A percentile compares a stretch with the other conserved stretches of the same genome.
Evolutionary conservation across 2,888 invertebrate genomes (phyloP).

Genomic region (Atrina japonica): DNA sequence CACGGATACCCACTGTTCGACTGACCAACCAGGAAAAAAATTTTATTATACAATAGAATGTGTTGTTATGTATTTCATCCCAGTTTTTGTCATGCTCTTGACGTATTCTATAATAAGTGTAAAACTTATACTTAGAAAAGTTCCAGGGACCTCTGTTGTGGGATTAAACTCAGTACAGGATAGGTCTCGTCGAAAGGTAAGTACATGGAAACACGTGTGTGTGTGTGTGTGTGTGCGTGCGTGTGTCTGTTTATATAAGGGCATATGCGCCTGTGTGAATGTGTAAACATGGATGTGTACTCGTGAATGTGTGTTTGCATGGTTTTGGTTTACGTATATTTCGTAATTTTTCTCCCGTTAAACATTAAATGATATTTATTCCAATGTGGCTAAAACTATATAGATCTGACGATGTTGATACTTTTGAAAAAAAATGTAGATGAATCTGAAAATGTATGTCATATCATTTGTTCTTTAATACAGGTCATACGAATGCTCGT

Average conservation of each 20-base stretch:
- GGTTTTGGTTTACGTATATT: too few relatives aligned
- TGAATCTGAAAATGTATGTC: too few relatives aligned
- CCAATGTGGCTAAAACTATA: too few relatives aligned
- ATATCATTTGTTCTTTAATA: conserved; percentile 9
- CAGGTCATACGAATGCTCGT: conserved; percentile 72
- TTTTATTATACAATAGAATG: conserved; percentile 68
- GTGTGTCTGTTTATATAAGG: too few relatives aligned
- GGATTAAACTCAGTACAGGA: conserved; percentile 54
- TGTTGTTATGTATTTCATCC: conserved; percentile 72
- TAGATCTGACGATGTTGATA: too few relatives aligned
- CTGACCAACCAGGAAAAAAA: conserved; percentile 45
- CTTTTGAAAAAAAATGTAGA: too few relatives aligned
- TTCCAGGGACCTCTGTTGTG: conserved; percentile 55
- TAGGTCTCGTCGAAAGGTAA: conserved; percentile 66
- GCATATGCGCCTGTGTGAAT: too few relatives aligned
- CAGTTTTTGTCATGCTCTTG: conserved; percentile 68
- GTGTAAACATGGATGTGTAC: too few relatives aligned
- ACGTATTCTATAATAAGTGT: conserved; percentile 67
- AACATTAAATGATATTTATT: too few relatives aligned
- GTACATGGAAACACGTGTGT: background rate
- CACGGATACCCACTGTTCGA: conserved; percentile 47
- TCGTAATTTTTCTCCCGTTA: too few relatives aligned
- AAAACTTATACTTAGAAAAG: conserved; percentile 58
- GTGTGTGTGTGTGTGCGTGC: too few relatives aligned
- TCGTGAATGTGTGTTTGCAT: too few relatives aligned